A percentile compares a stretch with the other conserved stretches of the same genome.
These are phyloP conservation scores for Lapara coniferarum DNA, from an alignment of 2,888 invertebrate genomes.

Conservation along the genomic window DNA sequence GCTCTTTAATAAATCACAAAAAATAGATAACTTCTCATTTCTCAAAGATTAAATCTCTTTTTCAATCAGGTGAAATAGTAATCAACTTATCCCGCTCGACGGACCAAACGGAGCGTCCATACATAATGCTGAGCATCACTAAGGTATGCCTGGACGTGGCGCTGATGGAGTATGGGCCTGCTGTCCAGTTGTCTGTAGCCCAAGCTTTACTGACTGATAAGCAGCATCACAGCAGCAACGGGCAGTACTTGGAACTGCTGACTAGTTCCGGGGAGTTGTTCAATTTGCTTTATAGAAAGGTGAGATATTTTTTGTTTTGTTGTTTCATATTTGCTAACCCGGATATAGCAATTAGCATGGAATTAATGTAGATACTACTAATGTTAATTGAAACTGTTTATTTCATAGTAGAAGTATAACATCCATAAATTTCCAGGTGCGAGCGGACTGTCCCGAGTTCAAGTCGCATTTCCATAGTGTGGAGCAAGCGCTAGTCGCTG, in stretches of 20 bases:
- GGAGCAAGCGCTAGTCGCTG: slow-evolving; percentile 89
- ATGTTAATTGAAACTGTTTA: too few relatives aligned
- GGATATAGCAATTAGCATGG: too few relatives aligned
- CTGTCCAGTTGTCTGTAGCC: slow-evolving; percentile 85
- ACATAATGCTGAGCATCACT: slow-evolving; percentile 88
- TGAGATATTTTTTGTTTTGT: slow-evolving; percentile 47
- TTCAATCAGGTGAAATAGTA: slow-evolving; percentile 80
- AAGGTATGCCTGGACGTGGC: slow-evolving; percentile 89
- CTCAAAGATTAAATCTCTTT: neutral
- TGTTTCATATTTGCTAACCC: too few relatives aligned
- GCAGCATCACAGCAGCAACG: slow-evolving; percentile 88
- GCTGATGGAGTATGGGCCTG: slow-evolving; percentile 90
- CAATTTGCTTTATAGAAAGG: slow-evolving; percentile 90
- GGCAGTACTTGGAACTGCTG: slow-evolving; percentile 90
- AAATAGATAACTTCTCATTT: too few relatives aligned
- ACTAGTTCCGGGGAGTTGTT: slow-evolving; percentile 87
- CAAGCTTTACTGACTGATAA: slow-evolving; percentile 86
- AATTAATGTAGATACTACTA: too few relatives aligned
- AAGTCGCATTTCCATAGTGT: slow-evolving; percentile 91
- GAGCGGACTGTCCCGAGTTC: slow-evolving; percentile 92
- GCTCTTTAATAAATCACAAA: too few relatives aligned
- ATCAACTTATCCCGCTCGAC: slow-evolving; percentile 86
- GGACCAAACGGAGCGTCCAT: slow-evolving; percentile 87
- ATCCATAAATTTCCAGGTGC: slow-evolving; percentile 80
- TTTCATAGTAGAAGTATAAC: neutral